phyloP scores from a whole-genome alignment of 2,113 vertebrate genomes.

The Ploceus nigricollis region DNA sequence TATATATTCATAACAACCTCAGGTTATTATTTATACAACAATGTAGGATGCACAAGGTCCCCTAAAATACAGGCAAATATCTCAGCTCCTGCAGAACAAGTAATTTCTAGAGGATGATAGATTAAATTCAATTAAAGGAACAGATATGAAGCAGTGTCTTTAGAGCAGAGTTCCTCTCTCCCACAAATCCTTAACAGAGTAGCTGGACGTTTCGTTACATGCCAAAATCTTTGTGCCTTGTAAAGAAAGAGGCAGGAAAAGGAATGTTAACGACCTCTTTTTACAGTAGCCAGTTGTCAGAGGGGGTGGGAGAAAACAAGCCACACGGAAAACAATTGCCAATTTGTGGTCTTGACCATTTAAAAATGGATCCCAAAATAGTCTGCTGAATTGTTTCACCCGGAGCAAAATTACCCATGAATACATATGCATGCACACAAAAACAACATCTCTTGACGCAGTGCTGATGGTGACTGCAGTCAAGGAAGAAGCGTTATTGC shows the following conservation, averaged over 20 bases:
- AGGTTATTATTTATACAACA: conserved; percentile 35
- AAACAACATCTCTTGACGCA: conserved; percentile 51
- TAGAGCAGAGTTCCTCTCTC: not conserved
- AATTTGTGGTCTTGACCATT: conserved; percentile 50
- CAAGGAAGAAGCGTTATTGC: conserved; percentile 50
- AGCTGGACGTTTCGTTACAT: not conserved
- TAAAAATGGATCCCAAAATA: conserved; percentile 60
- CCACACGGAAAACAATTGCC: conserved; percentile 27
- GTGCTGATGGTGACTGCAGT: conserved; percentile 54
- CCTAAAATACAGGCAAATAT: not conserved
- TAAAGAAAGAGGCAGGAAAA: not conserved
- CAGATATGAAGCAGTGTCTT: not conserved
- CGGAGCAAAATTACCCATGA: conserved; percentile 40
- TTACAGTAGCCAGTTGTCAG: conserved; percentile 2
- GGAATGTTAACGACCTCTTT: conserved; percentile 6
- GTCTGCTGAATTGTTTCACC: conserved; percentile 51
- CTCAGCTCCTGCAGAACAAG: not conserved
- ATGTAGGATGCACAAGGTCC: not conserved
- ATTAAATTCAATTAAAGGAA: not conserved
- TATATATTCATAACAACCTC: conserved; percentile 10
- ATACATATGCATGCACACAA: conserved; percentile 56
- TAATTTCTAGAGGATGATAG: not conserved
- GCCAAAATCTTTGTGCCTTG: not conserved
- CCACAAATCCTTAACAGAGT: not conserved
- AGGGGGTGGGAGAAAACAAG: conserved; percentile 32